Evolutionary conservation across 35 echinoderm and acorn worm genomes (phyloP).

Genomic region (Amphiura filiformis): DNA sequence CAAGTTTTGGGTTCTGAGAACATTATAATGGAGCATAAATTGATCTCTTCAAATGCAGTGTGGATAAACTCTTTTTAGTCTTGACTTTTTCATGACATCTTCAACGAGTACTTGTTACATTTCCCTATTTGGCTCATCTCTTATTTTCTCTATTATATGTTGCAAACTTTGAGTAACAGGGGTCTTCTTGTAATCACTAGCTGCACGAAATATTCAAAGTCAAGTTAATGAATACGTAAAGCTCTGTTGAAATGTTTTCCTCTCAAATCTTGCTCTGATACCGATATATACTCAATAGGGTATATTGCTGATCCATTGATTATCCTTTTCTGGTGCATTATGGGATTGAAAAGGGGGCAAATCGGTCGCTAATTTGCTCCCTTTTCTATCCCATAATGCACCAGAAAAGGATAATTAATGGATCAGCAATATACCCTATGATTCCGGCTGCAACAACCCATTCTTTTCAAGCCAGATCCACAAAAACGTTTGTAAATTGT

Average conservation of each 20-base stretch:
- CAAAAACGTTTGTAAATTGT: not conserved
- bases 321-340: too few species aligned
- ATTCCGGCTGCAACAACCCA: conserved; percentile 43
- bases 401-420: too few species aligned
- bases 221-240: conserved; percentile 20
- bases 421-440: too few species aligned
- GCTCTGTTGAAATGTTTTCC: conserved; percentile 52
- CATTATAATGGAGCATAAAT: too few species aligned
- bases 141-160: conserved; percentile 9
- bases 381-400: too few species aligned
- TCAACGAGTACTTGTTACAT: conserved; percentile 14
- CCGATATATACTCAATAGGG: conserved; percentile 33
- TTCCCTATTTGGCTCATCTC: conserved; percentile 12
- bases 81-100: too few species aligned
- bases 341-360: too few species aligned
- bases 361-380: too few species aligned
- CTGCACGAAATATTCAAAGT: conserved; percentile 32
- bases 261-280: conserved; percentile 39
- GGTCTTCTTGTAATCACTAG: conserved; percentile 30
- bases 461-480: conserved; percentile 44
- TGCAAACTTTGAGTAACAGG: conserved; percentile 25
- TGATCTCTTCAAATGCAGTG: conserved; percentile 17
- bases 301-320: too few species aligned
- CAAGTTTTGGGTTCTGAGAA: too few species aligned
- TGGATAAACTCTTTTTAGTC: conserved; percentile 30